Base-by-base conservation (phyloP, 2,113 vertebrate species). In the Axis porcinus region DNA sequence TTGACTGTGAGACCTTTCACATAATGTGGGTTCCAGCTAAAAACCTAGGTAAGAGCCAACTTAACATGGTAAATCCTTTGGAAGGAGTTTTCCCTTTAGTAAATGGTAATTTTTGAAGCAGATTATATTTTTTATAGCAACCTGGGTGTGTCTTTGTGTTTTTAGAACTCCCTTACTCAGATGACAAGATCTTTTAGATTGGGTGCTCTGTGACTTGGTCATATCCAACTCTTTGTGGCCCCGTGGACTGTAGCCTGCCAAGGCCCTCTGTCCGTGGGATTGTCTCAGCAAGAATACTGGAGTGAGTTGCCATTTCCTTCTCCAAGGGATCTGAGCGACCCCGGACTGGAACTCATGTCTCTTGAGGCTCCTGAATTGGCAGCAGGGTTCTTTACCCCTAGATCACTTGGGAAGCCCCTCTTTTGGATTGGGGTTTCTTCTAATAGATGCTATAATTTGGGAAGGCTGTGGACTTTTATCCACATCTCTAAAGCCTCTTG, bases 241-340 rank as follows among this genome's bases (percentile, higher is more conserved):
- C 36, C 21, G 25, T 43, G 21, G 19, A 40, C 36, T 74, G 1
- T 13, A 43, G 36, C 36, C 21, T 25, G 5, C 36, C 36, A 43
- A 19, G 36, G 36, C 11, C 19, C 11, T 40, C 64, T 74, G 70
- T 74, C 19, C 21, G 14, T 43, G 36, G n/a, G 36, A 43, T 13
- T 40, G 19, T 74, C 36, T 74, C 70, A 40, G 36, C 36, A 74
- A 25, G 67, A 74, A 74, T 74, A 74, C 67, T 74, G 11, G 21
- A 40, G 36, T 40, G 67, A 43, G 70, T 43, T 74, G 10, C 21
- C 16, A 21, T 70, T 70, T 70, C n/a, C 17, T 70, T 40, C 36
- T 40, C 36, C 67, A 74, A 40, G 36, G 21, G 36, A 74, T 74
- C 21, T 74, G n/a, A 0, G 0, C 0, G 10, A 74, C 36, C 5